Evolutionary conservation across 2,888 invertebrate species (phyloP).

Genomic region (Lycophotia porphyrea): DNA sequence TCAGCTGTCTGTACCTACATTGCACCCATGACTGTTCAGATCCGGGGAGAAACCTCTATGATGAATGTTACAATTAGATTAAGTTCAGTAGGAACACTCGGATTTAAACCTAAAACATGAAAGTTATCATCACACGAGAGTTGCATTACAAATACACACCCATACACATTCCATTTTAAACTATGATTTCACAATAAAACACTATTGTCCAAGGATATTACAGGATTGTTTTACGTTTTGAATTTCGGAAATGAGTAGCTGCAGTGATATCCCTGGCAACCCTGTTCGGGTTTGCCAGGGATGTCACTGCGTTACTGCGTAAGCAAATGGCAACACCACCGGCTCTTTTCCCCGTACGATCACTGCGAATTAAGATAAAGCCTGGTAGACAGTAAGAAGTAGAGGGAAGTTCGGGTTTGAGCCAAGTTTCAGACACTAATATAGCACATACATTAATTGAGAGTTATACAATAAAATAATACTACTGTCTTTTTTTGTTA

Average conservation of each 20-base stretch:
- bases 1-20: neutral
- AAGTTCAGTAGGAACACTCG: neutral
- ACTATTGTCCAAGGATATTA: neutral
- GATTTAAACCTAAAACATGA: neutral
- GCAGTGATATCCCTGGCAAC: too few relatives aligned
- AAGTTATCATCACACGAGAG: neutral
- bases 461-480: too few relatives aligned
- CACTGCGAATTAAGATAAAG: too few relatives aligned
- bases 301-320: too few relatives aligned
- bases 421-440: too few relatives aligned
- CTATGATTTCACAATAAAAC: neutral
- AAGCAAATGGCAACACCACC: too few relatives aligned
- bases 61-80: neutral
- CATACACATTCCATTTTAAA: neutral
- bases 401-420: too few relatives aligned
- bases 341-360: too few relatives aligned
- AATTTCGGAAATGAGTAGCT: neutral
- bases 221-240: neutral
- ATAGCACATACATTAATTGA: too few relatives aligned
- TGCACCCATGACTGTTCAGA: neutral
- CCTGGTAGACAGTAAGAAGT: too few relatives aligned
- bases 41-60: neutral
- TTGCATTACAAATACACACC: neutral
- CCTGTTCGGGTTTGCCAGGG: too few relatives aligned
- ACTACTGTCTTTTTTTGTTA: neutral